Evolutionary conservation across 2,888 invertebrate species (phyloP).

Genomic region (Cartodere bifasciata): DNA sequence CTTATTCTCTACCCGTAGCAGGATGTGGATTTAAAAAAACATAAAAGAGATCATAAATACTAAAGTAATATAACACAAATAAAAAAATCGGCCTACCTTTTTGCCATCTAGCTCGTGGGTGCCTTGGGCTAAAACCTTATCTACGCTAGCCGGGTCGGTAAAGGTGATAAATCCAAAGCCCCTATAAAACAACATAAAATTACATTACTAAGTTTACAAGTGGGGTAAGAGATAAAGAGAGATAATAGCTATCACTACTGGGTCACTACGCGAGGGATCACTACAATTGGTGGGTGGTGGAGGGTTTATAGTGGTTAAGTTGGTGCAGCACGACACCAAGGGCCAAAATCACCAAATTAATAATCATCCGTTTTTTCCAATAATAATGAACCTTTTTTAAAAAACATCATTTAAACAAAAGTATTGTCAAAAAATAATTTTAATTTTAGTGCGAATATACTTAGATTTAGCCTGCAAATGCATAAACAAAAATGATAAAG

Average conservation of each 20-base stretch:
- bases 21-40: background rate
- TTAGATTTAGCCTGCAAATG: too few species aligned
- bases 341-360: too few species aligned
- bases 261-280: conserved; percentile 23
- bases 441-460: too few species aligned
- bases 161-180: conserved; percentile 99
- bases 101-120: conserved; percentile 99
- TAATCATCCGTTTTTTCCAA: too few species aligned
- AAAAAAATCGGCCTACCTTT: conserved; percentile 73
- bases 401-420: too few species aligned
- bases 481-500: too few species aligned
- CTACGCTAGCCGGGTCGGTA: conserved; percentile 95
- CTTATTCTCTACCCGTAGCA: too few species aligned
- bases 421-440: too few species aligned
- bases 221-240: conserved; percentile 15
- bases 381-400: too few species aligned
- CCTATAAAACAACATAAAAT: conserved; percentile 50
- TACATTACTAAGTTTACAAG: conserved; percentile 25
- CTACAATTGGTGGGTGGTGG: conserved; percentile 12
- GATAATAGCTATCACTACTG: conserved; percentile 22
- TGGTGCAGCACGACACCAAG: conserved; percentile 24
- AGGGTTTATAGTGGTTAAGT: conserved; percentile 11
- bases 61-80: conserved; percentile 16
- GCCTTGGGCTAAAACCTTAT: conserved; percentile 96
- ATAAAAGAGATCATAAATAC: conserved; percentile 14